phyloP scores from a whole-genome alignment of 2,797 vertebrate genomes.

The Fratercula arctica region DNA sequence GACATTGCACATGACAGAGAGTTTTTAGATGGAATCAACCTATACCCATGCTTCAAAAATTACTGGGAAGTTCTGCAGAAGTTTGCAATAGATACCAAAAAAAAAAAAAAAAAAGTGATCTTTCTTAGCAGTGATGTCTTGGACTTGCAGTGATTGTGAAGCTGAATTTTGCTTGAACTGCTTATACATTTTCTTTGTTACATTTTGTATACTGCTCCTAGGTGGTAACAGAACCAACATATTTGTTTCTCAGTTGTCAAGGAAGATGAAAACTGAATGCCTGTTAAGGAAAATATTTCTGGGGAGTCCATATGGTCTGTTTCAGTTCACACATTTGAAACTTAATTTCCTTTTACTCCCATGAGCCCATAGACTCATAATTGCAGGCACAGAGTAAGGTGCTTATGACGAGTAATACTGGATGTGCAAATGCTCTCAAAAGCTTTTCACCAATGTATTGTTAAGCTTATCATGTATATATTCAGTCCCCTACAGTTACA shows the following conservation, averaged over 20 bases:
- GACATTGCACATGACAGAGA: background rate
- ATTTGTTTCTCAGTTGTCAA: constrained; percentile 6
- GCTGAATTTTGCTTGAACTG: background rate
- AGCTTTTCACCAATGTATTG: background rate
- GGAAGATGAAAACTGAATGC: constrained; percentile 4
- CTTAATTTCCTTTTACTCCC: background rate
- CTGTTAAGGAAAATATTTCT: background rate
- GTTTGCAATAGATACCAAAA: background rate
- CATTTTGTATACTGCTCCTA: background rate
- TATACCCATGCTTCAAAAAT: background rate
- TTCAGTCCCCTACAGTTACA: background rate
- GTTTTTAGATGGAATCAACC: background rate
- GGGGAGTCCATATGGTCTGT: background rate
- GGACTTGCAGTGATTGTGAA: background rate
- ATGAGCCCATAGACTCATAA: background rate
- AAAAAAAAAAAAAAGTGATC: background rate
- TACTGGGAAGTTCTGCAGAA: background rate
- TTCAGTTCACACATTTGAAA: constrained; percentile 12
- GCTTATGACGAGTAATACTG: background rate
- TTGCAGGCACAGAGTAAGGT: background rate
- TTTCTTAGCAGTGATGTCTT: background rate
- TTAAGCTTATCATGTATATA: background rate
- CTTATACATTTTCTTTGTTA: background rate
- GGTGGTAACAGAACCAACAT: background rate
- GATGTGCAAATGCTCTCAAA: background rate